A percentile compares a stretch with the other conserved stretches of the same genome.
phyloP scores from a whole-genome alignment of 2,888 invertebrate species.

The Oligia fasciuncula region DNA sequence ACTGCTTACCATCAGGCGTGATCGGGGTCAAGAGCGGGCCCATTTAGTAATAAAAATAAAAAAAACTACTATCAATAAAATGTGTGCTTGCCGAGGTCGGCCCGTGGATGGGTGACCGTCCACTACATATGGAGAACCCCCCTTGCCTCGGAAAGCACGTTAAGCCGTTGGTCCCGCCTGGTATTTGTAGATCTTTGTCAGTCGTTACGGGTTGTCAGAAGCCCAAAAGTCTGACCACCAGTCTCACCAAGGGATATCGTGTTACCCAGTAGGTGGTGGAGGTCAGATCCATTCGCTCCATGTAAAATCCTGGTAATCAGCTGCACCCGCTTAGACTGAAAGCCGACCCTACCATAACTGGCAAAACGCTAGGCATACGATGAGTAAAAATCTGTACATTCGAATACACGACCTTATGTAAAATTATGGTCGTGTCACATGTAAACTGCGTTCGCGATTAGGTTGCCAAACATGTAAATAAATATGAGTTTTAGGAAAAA shows the following conservation, averaged over 20 bases:
- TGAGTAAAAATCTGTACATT: background rate
- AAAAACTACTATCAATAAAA: background rate
- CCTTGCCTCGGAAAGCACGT: background rate
- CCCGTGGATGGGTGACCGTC: background rate
- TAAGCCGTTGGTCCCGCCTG: background rate
- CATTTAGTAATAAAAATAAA: no score
- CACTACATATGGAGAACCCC: background rate
- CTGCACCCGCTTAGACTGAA: background rate
- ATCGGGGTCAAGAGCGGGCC: no score
- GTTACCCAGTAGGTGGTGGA: background rate
- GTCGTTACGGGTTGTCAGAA: background rate
- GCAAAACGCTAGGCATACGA: background rate
- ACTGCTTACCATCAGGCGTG: no score
- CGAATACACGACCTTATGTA: background rate
- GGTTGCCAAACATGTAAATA: no score
- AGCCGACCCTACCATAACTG: background rate
- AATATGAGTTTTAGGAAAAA: no score
- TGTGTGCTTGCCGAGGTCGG: background rate
- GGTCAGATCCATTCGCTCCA: background rate
- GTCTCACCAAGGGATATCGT: background rate
- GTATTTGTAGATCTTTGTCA: background rate
- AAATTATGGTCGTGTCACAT: background rate
- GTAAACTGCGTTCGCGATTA: no score
- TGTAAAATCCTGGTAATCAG: background rate
- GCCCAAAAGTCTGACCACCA: background rate